These are phyloP conservation scores for Troilus luridus DNA, from an alignment of 2,888 invertebrate species.

Conservation along the genomic window DNA sequence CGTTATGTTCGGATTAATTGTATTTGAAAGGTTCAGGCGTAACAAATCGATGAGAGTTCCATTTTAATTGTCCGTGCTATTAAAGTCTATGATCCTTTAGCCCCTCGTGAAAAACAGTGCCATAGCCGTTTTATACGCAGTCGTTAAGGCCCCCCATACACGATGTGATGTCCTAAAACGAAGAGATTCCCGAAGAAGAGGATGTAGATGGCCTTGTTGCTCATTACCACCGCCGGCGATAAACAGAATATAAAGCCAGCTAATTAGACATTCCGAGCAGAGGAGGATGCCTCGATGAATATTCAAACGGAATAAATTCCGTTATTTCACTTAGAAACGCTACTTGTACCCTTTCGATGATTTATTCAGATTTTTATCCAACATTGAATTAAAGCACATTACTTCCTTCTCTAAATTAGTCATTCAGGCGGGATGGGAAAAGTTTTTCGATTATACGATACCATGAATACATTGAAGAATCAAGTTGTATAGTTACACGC, in stretches of 20 bases:
- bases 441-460: not conserved
- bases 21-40: not conserved
- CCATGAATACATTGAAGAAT: not conserved
- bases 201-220: not conserved
- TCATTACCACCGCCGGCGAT: slow-evolving; percentile 2
- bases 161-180: not conserved
- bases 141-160: not conserved
- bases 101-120: not conserved
- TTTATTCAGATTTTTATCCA: slow-evolving; percentile 23
- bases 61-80: not conserved
- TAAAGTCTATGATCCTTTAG: not conserved
- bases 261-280: not conserved
- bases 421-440: not conserved
- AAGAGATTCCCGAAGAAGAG: not conserved
- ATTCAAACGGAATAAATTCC: not conserved
- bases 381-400: not conserved
- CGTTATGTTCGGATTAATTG: not conserved
- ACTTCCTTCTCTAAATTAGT: not conserved
- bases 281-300: not conserved
- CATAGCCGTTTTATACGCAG: not conserved
- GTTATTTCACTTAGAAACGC: not conserved
- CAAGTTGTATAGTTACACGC: not conserved
- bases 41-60: not conserved
- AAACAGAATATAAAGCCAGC: slow-evolving; percentile 20
- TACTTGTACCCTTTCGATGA: not conserved